Evolutionary conservation across 1,140 invertebrate genomes (phyloP).

Genomic region (Aphidius gifuensis): DNA sequence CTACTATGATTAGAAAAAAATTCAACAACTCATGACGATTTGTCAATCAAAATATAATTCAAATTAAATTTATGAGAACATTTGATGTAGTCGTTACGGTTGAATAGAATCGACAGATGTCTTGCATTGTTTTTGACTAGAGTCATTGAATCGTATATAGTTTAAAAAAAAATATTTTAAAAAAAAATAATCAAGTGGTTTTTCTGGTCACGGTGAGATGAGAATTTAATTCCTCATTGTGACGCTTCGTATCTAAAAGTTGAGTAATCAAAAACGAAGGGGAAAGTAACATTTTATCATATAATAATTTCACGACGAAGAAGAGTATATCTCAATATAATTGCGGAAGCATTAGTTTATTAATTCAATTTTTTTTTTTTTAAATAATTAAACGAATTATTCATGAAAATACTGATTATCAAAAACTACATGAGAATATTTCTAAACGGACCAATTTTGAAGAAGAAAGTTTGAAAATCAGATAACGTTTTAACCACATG

Average conservation of each 20-base stretch:
- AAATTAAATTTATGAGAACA: too few species aligned
- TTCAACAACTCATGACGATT: too few species aligned
- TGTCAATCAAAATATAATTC: too few species aligned
- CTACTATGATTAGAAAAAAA: too few species aligned
- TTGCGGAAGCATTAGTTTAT: constrained; percentile 14
- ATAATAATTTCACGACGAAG: constrained; percentile 23
- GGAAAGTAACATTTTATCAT: constrained; percentile 22
- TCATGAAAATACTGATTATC: too few species aligned
- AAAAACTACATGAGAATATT: too few species aligned
- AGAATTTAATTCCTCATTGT: constrained; percentile 17
- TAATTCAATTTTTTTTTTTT: too few species aligned
- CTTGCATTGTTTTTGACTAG: not conserved
- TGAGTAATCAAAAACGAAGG: constrained; percentile 14
- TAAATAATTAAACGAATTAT: too few species aligned
- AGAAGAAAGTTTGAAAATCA: too few species aligned
- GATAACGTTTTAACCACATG: too few species aligned
- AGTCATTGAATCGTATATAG: not conserved
- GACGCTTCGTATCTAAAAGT: constrained; percentile 12
- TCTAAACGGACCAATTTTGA: too few species aligned
- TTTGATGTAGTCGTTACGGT: not conserved
- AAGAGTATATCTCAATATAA: constrained; percentile 12
- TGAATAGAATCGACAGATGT: not conserved
- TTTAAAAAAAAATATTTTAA: too few species aligned
- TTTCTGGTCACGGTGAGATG: constrained; percentile 4
- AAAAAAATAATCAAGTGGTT: not conserved